Base-by-base conservation (phyloP, 2,797 vertebrate species). In the Vespertilio murinus region DNA sequence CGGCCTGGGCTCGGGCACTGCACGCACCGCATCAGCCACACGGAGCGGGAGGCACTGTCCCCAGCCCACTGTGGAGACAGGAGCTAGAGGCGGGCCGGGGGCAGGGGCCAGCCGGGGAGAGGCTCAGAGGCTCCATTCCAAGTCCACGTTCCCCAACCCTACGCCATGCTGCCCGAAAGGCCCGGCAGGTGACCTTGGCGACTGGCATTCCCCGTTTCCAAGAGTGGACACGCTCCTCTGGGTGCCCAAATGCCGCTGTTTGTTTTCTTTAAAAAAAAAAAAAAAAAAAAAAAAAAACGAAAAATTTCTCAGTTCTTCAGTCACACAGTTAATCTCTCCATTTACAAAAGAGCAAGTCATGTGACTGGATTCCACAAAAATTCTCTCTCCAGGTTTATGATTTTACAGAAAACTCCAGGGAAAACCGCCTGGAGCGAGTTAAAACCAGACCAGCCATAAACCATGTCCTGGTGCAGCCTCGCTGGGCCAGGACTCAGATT, bases 341-440 rank as follows among this genome's bases (percentile, higher is more conserved):
- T 97, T 85, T 96, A 96, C 96, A 94, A 95, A 93, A 94, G 88
- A 22, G 23, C 8, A 5, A 93, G 73, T 97, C 96, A 86, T 6
- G 81, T 9, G 54, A 96, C 23, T 95, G 81, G 77, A 94, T 96
- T 97, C 91, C 96, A 97, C 95, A 98, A 97, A 97, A 95, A 97
- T 95, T 96, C 94, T 96, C 96, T 98, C 95, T 98, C 93, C 96
- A 98, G 97, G 98, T 95, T 97, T 98, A 97, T 97, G 96, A 95
- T 98, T 98, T 97, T 98, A 98, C 96, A 98, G 97, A 97, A 97
- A 98, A 97, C 96, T 98, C 97, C 94, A 97, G 98, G 97, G 97
- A 98, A 98, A 98, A 97, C 97, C 13, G 90, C 82, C 97, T 97
- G 88, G 86, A 96, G 96, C 79, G 0, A 92, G 97, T 92, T 95